Conservation (phyloP, 64 coral and sea anemone species). For the Catalaphyllia jardinei region DNA sequence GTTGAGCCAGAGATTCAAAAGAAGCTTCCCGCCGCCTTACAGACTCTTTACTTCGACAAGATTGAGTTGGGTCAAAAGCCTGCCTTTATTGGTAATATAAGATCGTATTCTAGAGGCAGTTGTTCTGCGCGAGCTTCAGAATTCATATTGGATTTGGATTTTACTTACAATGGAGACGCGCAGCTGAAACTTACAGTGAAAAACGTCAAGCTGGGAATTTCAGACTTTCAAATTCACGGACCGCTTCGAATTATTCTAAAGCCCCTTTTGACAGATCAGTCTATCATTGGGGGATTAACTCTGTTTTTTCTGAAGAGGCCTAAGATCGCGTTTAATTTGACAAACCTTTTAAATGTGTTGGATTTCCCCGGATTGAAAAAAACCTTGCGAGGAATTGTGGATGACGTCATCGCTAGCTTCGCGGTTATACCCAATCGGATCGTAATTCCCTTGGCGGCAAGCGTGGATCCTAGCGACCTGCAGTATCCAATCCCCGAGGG, state of each 20-base stretch:
- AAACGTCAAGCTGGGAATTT: conserved; percentile 80
- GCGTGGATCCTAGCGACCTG: conserved; percentile 72
- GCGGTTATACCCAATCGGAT: conserved; percentile 95
- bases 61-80: conserved; percentile 72
- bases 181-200: conserved; percentile 75
- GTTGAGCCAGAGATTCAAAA: conserved; percentile 80
- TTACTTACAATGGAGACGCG: conserved; percentile 85
- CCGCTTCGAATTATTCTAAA: conserved; percentile 85
- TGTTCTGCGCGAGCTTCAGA: conserved; percentile 27
- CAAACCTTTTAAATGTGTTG: conserved; percentile 86
- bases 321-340: conserved; percentile 81
- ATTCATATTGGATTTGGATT: conserved; percentile 80
- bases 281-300: conserved; percentile 74
- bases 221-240: conserved; percentile 83
- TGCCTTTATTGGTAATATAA: conserved; percentile 65
- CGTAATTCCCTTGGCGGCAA: conserved; percentile 68
- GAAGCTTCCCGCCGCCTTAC: conserved; percentile 62
- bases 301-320: conserved; percentile 97
- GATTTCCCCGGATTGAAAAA: conserved; percentile 95
- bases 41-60: conserved; percentile 72
- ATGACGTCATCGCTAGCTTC: conserved; percentile 83
- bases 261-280: conserved; percentile 65
- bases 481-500: conserved; percentile 93
- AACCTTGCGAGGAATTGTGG: conserved; percentile 70
- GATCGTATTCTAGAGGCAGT: conserved; percentile 22